Percentiles rank a stretch among this genome's conserved stretches.
Conservation (phyloP, 2,113 vertebrate species). For the Trematomus loennbergii region DNA sequence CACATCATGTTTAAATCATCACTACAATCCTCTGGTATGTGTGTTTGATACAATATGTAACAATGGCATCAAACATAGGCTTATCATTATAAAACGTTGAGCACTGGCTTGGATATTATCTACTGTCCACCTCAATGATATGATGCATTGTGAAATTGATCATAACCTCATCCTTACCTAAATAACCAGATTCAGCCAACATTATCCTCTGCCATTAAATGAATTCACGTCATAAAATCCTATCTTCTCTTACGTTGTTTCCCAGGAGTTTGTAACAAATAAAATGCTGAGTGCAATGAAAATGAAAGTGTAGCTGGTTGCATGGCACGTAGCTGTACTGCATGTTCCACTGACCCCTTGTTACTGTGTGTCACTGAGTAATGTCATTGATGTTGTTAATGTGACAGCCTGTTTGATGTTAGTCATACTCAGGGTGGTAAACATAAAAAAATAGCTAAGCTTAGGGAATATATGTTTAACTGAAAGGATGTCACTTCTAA, state of each 20-base stretch:
- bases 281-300: not conserved
- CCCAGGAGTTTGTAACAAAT: not conserved
- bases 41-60: not conserved
- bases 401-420: not conserved
- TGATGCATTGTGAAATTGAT: not conserved
- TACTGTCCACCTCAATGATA: not conserved
- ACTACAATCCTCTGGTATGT: not conserved
- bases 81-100: not conserved
- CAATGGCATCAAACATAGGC: not conserved
- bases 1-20: constrained; percentile 1
- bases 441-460: not conserved
- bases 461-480: too few species aligned
- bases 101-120: not conserved
- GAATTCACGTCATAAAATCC: too few species aligned
- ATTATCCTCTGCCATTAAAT: not conserved
- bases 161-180: not conserved
- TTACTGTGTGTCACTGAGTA: not conserved
- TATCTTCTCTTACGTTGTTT: not conserved
- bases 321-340: not conserved
- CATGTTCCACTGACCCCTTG: not conserved
- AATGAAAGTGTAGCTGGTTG: constrained; percentile 1
- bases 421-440: not conserved
- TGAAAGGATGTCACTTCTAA: not conserved
- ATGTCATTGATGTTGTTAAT: not conserved
- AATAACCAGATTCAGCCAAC: not conserved